Evolutionary conservation across 2,888 invertebrate genomes (phyloP).

Genomic region (Cataglyphis altisquamis): DNA sequence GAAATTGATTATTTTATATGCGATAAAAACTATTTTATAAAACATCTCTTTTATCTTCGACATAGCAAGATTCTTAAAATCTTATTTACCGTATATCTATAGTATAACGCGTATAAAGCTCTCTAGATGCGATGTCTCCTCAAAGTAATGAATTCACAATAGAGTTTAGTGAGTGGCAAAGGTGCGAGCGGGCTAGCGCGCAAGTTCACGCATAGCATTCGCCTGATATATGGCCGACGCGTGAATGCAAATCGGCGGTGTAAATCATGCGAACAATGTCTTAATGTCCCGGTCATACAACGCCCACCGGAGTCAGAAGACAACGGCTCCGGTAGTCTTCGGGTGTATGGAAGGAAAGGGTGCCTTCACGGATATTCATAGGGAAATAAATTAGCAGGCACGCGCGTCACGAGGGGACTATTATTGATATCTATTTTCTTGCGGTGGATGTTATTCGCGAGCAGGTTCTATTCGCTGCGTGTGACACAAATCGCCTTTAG

Average conservation of each 20-base stretch:
- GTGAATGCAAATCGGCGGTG: conserved; percentile 86
- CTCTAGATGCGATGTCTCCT: background rate
- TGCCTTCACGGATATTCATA: conserved; percentile 83
- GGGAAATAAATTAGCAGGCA: conserved; percentile 85
- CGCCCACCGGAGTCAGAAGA: conserved; percentile 85
- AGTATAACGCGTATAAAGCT: background rate
- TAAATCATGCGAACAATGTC: conserved; percentile 86
- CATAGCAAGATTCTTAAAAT: background rate
- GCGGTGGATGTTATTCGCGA: conserved; percentile 40
- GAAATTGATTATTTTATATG: background rate
- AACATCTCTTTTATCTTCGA: background rate
- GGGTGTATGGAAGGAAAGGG: conserved; percentile 70
- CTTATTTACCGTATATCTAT: background rate
- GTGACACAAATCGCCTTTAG: conserved; percentile 19
- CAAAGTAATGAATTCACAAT: conserved; percentile 48
- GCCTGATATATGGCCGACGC: conserved; percentile 85
- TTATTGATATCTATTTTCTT: conserved; percentile 64
- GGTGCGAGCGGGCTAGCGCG: conserved; percentile 45
- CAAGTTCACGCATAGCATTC: conserved; percentile 78
- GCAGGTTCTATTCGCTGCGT: conserved; percentile 24
- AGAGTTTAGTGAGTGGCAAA: conserved; percentile 38
- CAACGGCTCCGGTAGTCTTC: conserved; percentile 78
- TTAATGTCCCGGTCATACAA: conserved; percentile 86
- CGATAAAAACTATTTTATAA: background rate
- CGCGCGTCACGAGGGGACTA: conserved; percentile 72